Percentiles rank a stretch among this genome's conserved stretches.
These are phyloP conservation scores for Rhegmatorhina hoffmannsi DNA, from an alignment of 2,113 vertebrate genomes.

Conservation along the genomic window DNA sequence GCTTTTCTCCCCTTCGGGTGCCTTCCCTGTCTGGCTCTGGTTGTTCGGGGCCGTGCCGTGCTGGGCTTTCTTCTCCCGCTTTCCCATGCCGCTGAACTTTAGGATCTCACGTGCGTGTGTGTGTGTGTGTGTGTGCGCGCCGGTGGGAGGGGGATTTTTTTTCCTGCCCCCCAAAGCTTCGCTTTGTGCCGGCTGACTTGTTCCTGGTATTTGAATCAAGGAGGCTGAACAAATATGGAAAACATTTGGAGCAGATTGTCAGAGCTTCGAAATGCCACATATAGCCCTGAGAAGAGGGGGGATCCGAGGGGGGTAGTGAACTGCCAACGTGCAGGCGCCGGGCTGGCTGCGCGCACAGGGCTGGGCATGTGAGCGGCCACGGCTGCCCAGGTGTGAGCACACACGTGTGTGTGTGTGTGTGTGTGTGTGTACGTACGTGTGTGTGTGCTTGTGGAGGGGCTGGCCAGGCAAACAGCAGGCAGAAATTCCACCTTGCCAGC, in stretches of 20 bases:
- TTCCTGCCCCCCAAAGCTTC: conserved; percentile 34
- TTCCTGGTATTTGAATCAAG: conserved; percentile 81
- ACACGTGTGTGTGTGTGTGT: background rate
- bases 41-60: background rate
- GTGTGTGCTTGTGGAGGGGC: rapidly evolving
- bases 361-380: rapidly evolving
- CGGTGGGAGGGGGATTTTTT: background rate
- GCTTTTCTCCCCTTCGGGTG: conserved; percentile 6
- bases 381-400: rapidly evolving
- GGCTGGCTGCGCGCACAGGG: background rate
- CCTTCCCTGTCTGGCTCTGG: conserved; percentile 52
- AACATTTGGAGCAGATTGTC: conserved; percentile 86
- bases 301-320: conserved; percentile 81
- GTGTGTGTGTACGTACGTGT: background rate
- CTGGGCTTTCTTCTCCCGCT: conserved; percentile 53
- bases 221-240: conserved; percentile 98
- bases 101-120: background rate
- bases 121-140: background rate
- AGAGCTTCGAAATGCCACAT: conserved; percentile 82
- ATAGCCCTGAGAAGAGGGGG: conserved; percentile 79
- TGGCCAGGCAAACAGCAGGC: rapidly evolving
- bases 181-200: conserved; percentile 64
- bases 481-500: background rate
- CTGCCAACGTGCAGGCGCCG: conserved; percentile 75
- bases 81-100: conserved; percentile 56